Base-by-base conservation (phyloP, 2,797 vertebrate genomes). In the Pangasius sanitwongsei region DNA sequence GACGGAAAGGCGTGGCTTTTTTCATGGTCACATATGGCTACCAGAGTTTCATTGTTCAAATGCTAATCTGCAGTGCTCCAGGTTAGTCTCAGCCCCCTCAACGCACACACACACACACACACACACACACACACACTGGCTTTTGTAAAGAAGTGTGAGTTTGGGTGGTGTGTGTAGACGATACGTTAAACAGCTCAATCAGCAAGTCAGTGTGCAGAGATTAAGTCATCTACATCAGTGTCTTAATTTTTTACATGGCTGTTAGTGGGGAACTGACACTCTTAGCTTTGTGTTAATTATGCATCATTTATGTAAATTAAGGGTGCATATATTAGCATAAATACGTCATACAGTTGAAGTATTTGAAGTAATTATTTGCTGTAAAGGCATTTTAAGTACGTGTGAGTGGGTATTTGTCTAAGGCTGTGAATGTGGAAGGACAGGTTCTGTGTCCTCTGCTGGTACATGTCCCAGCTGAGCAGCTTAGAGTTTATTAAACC, bases 1-100 rank as follows among this genome's bases (percentile, higher is more conserved):
- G 94, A 92, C 91, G 89, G 91, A 89, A 89, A 84, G 87, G 93
- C 93, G 89, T 85, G 87, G 87, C 92, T 92, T 94, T 93, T 93
- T 1, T 82, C 93, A 87, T 18, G 91, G 82, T 90, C 92, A 86
- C 94, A 91, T 93, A 94, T 89, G 93, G 92, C 41, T 59, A 89
- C 83, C 90, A 91, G 91, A 90, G 12, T 91, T 89, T 90, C 63
- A 93, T 96, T 96, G 95, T 95, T 91, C 50, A 91, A 84, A 91
- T 93, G 94, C 93, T 94, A 94, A 95, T 94, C 90, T 82, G 85
- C 55, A 16, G 89, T 61, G 20, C 91, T 91, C 85, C 89, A 92
- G 89, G 91, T 87, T 63, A 92, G 88, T 94, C 93, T 93, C 91
- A 93, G 93, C 91, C 74, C 37, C 57, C 77, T 25, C 70, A 89